phyloP scores from a whole-genome alignment of 2,888 invertebrate genomes.

The Brachypterus glaber region DNA sequence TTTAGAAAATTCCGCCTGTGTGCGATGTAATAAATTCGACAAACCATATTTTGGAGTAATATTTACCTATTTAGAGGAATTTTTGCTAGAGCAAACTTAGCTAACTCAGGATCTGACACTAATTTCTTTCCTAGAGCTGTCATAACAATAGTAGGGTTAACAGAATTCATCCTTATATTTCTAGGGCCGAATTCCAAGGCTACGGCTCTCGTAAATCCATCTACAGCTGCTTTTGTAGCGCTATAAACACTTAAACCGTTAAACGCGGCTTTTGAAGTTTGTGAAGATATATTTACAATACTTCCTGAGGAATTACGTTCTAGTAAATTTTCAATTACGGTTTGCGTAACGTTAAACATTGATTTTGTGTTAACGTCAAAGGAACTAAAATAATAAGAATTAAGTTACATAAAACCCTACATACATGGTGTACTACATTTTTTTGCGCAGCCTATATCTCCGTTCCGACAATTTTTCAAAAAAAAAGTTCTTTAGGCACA shows the following conservation, averaged over 20 bases:
- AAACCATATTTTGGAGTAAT: too few species aligned
- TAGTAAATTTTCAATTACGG: slow-evolving; percentile 61
- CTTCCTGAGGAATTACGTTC: slow-evolving; percentile 56
- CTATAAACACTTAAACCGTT: slow-evolving; percentile 67
- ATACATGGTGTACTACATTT: too few species aligned
- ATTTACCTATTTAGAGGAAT: slow-evolving; percentile 60
- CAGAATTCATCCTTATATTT: slow-evolving; percentile 75
- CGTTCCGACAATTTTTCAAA: too few species aligned
- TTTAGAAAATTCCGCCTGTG: too few species aligned
- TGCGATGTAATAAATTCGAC: too few species aligned
- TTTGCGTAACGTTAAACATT: slow-evolving; percentile 63
- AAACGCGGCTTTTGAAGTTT: slow-evolving; percentile 63
- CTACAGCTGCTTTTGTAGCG: slow-evolving; percentile 76
- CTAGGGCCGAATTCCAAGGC: slow-evolving; percentile 74
- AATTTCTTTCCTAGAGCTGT: slow-evolving; percentile 74
- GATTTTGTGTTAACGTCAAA: slow-evolving; percentile 72
- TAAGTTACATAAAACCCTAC: too few species aligned
- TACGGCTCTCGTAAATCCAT: slow-evolving; percentile 68
- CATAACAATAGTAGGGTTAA: slow-evolving; percentile 84
- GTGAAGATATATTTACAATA: slow-evolving; percentile 81
- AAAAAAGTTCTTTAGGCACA: too few species aligned
- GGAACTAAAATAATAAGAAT: too few species aligned
- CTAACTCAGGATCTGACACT: slow-evolving; percentile 68
- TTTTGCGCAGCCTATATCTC: too few species aligned
- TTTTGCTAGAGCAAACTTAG: slow-evolving; percentile 56